Conservation (phyloP, 2,113 vertebrate species). For the Cynocephalus volans region DNA sequence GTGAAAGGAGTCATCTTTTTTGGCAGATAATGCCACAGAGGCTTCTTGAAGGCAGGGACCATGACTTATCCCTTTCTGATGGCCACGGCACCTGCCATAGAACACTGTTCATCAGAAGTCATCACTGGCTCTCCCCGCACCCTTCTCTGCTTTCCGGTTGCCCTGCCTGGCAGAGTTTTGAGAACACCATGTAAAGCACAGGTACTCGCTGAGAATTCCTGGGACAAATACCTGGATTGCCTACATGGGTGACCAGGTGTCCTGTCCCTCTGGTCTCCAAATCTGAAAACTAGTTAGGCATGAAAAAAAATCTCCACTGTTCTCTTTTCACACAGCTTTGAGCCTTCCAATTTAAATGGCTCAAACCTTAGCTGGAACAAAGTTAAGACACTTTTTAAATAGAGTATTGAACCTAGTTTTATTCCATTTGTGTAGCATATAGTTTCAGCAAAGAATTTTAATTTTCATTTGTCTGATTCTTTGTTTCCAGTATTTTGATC, state of each 20-base stretch:
- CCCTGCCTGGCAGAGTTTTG: not conserved
- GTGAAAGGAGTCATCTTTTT: not conserved
- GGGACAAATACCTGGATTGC: not conserved
- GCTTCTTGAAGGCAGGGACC: not conserved
- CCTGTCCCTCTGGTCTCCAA: not conserved
- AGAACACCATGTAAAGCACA: not conserved
- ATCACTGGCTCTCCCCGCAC: not conserved
- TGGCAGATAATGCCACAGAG: not conserved
- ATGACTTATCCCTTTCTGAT: not conserved
- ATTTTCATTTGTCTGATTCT: not conserved
- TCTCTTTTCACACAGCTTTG: not conserved
- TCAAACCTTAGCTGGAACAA: not conserved
- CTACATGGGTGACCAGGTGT: not conserved
- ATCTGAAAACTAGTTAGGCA: not conserved
- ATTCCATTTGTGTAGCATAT: not conserved
- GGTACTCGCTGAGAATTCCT: not conserved
- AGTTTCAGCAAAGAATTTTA: not conserved
- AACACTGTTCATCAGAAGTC: too few relatives aligned
- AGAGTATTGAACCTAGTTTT: not conserved
- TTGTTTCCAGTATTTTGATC: not conserved
- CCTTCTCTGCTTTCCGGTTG: not conserved
- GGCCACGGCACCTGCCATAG: not conserved
- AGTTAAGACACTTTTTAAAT: not conserved
- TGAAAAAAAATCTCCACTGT: not conserved
- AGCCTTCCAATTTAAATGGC: not conserved